These are phyloP conservation scores for Sandelia bainsii DNA, from an alignment of 2,797 vertebrate species.

Conservation along the genomic window DNA sequence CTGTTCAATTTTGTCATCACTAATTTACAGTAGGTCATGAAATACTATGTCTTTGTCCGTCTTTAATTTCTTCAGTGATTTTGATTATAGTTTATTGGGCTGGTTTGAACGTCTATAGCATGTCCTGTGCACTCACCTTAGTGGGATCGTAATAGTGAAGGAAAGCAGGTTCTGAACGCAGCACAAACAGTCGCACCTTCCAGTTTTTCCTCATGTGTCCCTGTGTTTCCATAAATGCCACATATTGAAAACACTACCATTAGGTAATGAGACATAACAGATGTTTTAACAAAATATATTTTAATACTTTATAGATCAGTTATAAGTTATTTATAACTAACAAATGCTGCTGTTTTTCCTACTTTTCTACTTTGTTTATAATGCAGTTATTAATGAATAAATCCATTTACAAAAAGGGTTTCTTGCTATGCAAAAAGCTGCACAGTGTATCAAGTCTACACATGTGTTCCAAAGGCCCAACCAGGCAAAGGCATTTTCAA, in stretches of 20 bases:
- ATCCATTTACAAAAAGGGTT: not conserved
- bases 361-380: too few relatives aligned
- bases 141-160: constrained; percentile 96
- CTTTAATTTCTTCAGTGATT: not conserved
- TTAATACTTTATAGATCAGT: too few relatives aligned
- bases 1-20: not conserved
- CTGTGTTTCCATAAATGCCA: constrained; percentile 73
- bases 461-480: too few relatives aligned
- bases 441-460: too few relatives aligned
- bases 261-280: too few relatives aligned
- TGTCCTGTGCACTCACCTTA: constrained; percentile 80
- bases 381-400: too few relatives aligned
- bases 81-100: too few relatives aligned
- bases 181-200: constrained; percentile 95
- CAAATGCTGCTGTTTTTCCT: too few relatives aligned
- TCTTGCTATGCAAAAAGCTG: too few relatives aligned
- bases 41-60: not conserved
- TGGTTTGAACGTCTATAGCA: not conserved
- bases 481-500: not conserved
- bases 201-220: constrained; percentile 97
- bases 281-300: too few relatives aligned
- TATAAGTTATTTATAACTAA: too few relatives aligned
- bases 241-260: not conserved
- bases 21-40: too few relatives aligned
- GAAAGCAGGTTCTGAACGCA: constrained; percentile 92